These are phyloP conservation scores for Hydraecia micacea DNA, from an alignment of 2,888 invertebrate species.

Conservation along the genomic window DNA sequence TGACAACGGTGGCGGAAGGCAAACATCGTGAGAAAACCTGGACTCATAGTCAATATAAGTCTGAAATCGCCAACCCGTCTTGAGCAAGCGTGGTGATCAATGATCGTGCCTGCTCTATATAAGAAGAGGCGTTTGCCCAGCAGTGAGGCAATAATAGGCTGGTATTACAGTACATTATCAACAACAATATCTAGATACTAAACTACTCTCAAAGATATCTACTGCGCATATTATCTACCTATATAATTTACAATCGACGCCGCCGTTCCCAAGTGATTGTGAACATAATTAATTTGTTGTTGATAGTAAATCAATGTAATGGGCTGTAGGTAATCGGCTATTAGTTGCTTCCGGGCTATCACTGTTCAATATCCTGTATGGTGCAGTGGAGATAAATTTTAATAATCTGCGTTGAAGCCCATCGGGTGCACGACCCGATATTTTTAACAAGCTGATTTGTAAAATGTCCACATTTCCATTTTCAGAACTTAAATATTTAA, in stretches of 20 bases:
- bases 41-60: too few relatives aligned
- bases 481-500: not conserved
- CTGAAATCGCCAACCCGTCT: too few relatives aligned
- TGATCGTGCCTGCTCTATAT: not conserved
- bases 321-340: constrained; percentile 48
- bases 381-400: constrained; percentile 20
- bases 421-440: not conserved
- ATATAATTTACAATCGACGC: constrained; percentile 35
- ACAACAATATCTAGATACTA: not conserved
- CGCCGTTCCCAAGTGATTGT: constrained; percentile 45
- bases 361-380: constrained; percentile 4
- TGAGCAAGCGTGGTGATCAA: too few relatives aligned
- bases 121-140: too few relatives aligned
- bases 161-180: not conserved
- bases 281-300: constrained; percentile 51
- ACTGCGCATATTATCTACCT: not conserved
- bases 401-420: constrained; percentile 2
- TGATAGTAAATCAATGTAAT: constrained; percentile 64
- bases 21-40: too few relatives aligned
- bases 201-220: not conserved
- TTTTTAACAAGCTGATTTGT: not conserved
- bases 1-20: too few relatives aligned
- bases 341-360: constrained; percentile 44
- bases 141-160: too few relatives aligned
- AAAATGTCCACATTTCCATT: not conserved